These are phyloP conservation scores for Dipodomys spectabilis DNA, from an alignment of 2,113 vertebrate genomes.

Conservation along the genomic window DNA sequence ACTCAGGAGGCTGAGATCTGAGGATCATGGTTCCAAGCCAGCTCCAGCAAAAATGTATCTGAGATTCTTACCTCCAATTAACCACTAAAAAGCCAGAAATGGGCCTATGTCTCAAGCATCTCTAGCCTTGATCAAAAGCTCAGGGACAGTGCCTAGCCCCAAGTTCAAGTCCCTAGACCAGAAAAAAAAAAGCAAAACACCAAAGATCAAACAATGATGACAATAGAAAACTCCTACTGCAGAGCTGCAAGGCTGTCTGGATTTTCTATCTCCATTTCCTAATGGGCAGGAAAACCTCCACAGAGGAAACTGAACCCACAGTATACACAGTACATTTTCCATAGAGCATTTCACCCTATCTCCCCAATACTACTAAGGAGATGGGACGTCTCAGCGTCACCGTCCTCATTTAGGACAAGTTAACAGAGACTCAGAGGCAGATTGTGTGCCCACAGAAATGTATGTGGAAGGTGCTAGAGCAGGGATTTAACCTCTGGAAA, in stretches of 20 bases:
- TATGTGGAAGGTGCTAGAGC: rapidly evolving
- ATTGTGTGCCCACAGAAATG: rapidly evolving
- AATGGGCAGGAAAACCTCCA: rapidly evolving
- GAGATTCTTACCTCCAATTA: too few relatives aligned
- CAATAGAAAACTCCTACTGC: rapidly evolving
- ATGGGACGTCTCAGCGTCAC: rapidly evolving
- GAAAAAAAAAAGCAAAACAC: too few relatives aligned
- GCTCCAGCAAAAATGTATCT: too few relatives aligned
- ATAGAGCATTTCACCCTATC: rapidly evolving
- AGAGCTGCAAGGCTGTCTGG: rapidly evolving
- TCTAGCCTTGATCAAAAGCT: too few relatives aligned
- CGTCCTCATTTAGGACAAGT: too few relatives aligned
- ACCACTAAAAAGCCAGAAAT: too few relatives aligned
- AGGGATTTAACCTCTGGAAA: background rate
- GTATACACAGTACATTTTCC: rapidly evolving
- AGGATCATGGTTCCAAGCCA: too few relatives aligned
- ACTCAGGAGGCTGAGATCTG: too few relatives aligned
- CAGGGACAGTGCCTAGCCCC: too few relatives aligned
- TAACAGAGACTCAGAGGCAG: background rate
- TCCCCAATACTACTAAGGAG: background rate
- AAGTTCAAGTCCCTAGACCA: too few relatives aligned
- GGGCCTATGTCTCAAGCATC: too few relatives aligned
- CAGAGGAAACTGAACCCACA: background rate
- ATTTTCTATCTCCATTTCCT: background rate
- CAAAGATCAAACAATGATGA: background rate